phyloP scores from a whole-genome alignment of 2,888 invertebrate species.

The Oscheius sp. region DNA sequence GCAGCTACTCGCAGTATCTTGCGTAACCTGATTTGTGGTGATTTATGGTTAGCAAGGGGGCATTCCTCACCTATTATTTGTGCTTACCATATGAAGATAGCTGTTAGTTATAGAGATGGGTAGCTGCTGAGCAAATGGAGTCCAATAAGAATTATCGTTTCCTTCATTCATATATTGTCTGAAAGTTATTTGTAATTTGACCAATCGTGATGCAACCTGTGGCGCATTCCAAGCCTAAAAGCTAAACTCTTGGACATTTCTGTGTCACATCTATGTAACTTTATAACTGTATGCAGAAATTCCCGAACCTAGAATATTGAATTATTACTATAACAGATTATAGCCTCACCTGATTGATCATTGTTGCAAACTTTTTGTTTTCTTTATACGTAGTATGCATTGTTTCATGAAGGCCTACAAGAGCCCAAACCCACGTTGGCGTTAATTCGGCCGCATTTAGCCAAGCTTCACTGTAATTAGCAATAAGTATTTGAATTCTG shows the following conservation, averaged over 20 bases:
- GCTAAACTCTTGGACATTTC: slow-evolving; percentile 55
- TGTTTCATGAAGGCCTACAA: slow-evolving; percentile 56
- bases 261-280: slow-evolving; percentile 57
- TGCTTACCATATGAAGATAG: slow-evolving; percentile 48
- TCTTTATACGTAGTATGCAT: slow-evolving; percentile 49
- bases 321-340: background rate
- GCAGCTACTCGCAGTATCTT: slow-evolving; percentile 49
- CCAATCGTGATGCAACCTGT: slow-evolving; percentile 31
- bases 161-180: slow-evolving; percentile 54
- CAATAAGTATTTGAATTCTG: background rate
- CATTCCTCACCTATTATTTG: slow-evolving; percentile 39
- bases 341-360: slow-evolving; percentile 50
- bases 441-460: slow-evolving; percentile 54
- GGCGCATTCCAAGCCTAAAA: slow-evolving; percentile 55
- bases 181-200: background rate
- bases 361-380: slow-evolving; percentile 49
- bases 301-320: slow-evolving; percentile 44
- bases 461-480: slow-evolving; percentile 55
- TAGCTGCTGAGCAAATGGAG: slow-evolving; percentile 58
- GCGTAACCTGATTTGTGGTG: slow-evolving; percentile 38
- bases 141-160: slow-evolving; percentile 59
- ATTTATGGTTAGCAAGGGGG: background rate
- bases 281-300: slow-evolving; percentile 54
- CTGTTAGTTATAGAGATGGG: slow-evolving; percentile 52
- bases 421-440: slow-evolving; percentile 59